Base-by-base conservation (phyloP, 2,113 vertebrate genomes). In the Heteronetta atricapilla region DNA sequence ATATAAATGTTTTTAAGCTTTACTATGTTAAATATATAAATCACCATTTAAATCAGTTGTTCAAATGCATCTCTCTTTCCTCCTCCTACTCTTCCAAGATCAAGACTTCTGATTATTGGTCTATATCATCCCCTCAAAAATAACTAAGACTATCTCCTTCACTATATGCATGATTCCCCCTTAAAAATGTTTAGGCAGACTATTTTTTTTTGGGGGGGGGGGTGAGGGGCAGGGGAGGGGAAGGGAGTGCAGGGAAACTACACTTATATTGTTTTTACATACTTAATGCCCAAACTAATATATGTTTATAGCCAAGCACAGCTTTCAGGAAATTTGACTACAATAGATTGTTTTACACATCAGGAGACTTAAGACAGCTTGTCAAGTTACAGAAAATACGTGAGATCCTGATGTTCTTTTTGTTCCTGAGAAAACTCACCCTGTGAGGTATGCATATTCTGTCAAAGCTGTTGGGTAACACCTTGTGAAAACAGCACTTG, bases 151-250 rank as follows among this genome's bases (percentile, higher is more conserved):
- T 80, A 2, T 59, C 12, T 77, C 9, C 33, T 8, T 80, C 11
- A 28, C 10, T 72, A 19, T 1, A 11, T 6, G 4, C 3, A 42
- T 3, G 7, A 48, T 48, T 3, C 2, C 40, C 5, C 6, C 13
- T 36, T 72, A 14, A 63, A 69, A 13, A 53, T 25, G 4, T 44
- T 72, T 55, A 40, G 10, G 15, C 5, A 13, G 7, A 22, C 2
- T 36, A 36, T 88, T 58, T 52, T 73, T 53, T 53, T 28, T 15
- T 50, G 20, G 10, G 48, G 52, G 18, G 23, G 52, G 26, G 52
- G 21, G 22, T 22, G 22, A n/a, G n/a, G n/a, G n/a, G n/a, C n/a
- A n/a, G 22, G 11, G 22, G 48, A 22, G 11, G 48, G 11, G 7
- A 18, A 18, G 44, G 44, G 44, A 8, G 44, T 10, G 48, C 11